A percentile compares a stretch with the other conserved stretches of the same genome.
Conservation (phyloP, 1,140 invertebrate species). For the Antheraea pernyi region DNA sequence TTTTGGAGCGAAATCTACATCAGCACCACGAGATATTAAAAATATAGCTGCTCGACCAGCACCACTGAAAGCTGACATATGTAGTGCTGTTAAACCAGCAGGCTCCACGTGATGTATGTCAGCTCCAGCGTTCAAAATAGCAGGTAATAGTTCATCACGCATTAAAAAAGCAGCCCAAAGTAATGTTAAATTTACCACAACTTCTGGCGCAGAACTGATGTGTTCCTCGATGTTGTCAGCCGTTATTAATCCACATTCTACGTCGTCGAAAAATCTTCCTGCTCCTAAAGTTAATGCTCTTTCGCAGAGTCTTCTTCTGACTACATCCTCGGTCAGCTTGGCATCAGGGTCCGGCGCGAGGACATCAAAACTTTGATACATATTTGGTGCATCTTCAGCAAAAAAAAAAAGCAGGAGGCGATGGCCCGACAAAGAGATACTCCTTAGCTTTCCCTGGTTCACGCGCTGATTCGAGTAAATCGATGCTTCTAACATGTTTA, state of each 20-base stretch:
- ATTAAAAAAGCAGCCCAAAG: constrained; percentile 74
- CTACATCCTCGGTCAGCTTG: constrained; percentile 81
- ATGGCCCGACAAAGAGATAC: constrained; percentile 82
- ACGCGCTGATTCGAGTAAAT: constrained; percentile 57
- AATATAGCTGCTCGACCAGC: constrained; percentile 77
- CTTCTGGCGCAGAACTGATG: constrained; percentile 65
- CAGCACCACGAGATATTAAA: constrained; percentile 78
- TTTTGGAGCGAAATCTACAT: constrained; percentile 74
- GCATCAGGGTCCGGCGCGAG: constrained; percentile 81
- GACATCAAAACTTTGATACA: constrained; percentile 81
- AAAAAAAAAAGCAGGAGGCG: no score
- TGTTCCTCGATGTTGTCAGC: constrained; percentile 73
- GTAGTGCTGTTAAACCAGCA: constrained; percentile 78
- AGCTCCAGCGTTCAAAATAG: constrained; percentile 73
- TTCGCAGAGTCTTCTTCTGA: constrained; percentile 81
- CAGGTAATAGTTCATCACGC: constrained; percentile 73
- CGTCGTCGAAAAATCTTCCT: constrained; percentile 81
- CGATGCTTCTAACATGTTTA: constrained; percentile 60
- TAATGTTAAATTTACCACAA: constrained; percentile 68
- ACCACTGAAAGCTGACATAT: constrained; percentile 81
- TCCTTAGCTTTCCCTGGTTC: constrained; percentile 69
- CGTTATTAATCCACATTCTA: constrained; percentile 80
- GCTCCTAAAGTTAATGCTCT: constrained; percentile 80
- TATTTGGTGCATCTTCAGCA: constrained; percentile 82
- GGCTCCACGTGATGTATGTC: constrained; percentile 78